phyloP scores from a whole-genome alignment of 2,113 vertebrate species.

The Phaetusa simplex region DNA sequence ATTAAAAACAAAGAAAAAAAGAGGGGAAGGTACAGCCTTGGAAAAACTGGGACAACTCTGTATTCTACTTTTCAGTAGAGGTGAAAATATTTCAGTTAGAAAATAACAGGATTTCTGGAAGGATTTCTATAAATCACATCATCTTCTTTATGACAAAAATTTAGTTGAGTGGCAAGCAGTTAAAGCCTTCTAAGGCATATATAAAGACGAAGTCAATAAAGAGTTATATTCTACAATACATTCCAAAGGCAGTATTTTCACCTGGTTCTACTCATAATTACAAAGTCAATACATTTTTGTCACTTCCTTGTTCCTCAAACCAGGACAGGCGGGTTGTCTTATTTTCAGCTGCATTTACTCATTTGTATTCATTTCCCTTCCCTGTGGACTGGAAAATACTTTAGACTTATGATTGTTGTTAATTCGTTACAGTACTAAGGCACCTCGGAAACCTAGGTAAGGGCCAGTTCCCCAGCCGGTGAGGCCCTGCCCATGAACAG shows the following conservation, averaged over 20 bases:
- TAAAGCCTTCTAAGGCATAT: neutral
- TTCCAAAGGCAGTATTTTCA: neutral
- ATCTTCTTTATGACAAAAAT: neutral
- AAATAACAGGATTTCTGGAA: neutral
- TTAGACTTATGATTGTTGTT: neutral
- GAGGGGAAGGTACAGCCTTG: neutral
- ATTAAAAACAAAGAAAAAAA: neutral
- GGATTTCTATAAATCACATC: neutral
- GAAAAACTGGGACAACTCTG: neutral
- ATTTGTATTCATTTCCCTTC: neutral
- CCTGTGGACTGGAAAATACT: neutral
- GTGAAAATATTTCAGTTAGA: neutral
- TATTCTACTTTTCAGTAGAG: neutral
- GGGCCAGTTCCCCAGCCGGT: fast-evolving
- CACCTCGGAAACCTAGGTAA: neutral
- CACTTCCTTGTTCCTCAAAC: neutral
- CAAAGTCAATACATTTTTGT: neutral
- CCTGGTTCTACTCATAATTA: neutral
- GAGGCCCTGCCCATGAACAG: fast-evolving
- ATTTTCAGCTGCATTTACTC: neutral
- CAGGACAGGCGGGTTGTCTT: neutral
- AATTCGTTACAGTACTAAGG: neutral
- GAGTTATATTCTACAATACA: neutral
- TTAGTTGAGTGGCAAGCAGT: neutral
- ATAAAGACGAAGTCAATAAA: neutral